Conservation (phyloP, 2,888 invertebrate species). For the Yponomeuta sedellus region DNA sequence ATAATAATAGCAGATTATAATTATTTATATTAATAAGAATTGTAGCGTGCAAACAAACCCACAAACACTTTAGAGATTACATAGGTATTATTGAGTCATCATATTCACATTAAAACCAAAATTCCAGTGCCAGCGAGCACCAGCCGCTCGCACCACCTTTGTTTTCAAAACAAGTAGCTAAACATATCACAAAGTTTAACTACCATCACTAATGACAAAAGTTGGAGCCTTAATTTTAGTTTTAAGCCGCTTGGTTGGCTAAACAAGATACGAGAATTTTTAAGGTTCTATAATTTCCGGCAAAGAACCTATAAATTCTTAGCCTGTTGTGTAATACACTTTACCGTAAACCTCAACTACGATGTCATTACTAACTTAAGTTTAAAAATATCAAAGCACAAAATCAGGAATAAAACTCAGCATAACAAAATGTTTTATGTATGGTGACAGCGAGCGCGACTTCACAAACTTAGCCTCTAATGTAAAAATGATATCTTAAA, state of each 20-base stretch:
- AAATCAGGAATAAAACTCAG: neutral
- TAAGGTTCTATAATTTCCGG: neutral
- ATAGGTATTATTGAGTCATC: neutral
- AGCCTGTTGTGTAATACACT: neutral
- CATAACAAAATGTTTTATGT: slow-evolving; percentile 2
- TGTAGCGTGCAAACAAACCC: neutral
- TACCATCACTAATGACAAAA: slow-evolving; percentile 8
- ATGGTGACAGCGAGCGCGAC: neutral
- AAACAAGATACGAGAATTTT: neutral
- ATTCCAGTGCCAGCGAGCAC: neutral
- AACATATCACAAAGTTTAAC: neutral
- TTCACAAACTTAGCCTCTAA: neutral
- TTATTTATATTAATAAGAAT: neutral
- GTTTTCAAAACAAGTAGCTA: neutral
- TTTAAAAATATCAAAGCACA: neutral
- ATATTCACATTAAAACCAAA: neutral
- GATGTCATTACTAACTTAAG: too few species aligned
- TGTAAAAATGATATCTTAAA: neutral
- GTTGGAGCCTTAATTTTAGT: slow-evolving; percentile 7
- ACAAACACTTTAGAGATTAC: neutral
- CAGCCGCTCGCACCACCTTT: neutral
- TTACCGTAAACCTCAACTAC: neutral
- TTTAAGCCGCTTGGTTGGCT: neutral
- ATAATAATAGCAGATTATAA: too few species aligned
- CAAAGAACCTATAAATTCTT: neutral